Conservation (phyloP, 2,888 invertebrate species). For the Pristionchus maxplancki region DNA sequence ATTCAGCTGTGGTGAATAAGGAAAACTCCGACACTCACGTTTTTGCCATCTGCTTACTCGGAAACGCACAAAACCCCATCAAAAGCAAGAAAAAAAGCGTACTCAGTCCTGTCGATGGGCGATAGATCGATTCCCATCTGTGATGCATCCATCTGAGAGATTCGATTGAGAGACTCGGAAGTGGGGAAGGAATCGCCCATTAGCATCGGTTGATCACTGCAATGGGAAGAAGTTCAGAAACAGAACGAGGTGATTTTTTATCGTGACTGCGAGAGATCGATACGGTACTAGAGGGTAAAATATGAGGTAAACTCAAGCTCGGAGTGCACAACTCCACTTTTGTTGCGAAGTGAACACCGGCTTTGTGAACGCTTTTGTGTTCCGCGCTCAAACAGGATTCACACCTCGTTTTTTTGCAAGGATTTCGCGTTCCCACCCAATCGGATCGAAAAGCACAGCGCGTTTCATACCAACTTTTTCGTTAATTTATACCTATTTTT, state of each 20-base stretch:
- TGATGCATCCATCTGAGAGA: background rate
- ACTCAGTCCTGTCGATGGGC: slow-evolving; percentile 13
- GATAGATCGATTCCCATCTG: slow-evolving; percentile 23
- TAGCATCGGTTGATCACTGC: slow-evolving; percentile 53
- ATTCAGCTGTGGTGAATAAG: too few species aligned
- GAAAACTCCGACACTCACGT: background rate
- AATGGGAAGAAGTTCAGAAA: background rate
- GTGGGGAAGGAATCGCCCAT: slow-evolving; percentile 52
- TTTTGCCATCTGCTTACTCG: background rate
- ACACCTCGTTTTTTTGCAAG: background rate
- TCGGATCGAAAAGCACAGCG: background rate
- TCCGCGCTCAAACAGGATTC: too few species aligned
- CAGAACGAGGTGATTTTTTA: too few species aligned
- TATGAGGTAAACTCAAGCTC: too few species aligned
- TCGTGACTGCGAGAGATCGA: too few species aligned
- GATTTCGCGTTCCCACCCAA: background rate
- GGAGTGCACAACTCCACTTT: background rate
- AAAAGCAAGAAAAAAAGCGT: too few species aligned
- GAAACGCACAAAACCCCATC: too few species aligned
- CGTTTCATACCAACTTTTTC: background rate
- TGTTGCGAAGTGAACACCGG: background rate
- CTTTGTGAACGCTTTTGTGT: background rate
- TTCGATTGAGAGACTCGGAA: slow-evolving; percentile 39
- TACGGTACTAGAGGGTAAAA: too few species aligned
- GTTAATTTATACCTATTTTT: background rate